Evolutionary conservation across 2,888 invertebrate species (phyloP).

Genomic region (Drosophila atroscutellata): DNA sequence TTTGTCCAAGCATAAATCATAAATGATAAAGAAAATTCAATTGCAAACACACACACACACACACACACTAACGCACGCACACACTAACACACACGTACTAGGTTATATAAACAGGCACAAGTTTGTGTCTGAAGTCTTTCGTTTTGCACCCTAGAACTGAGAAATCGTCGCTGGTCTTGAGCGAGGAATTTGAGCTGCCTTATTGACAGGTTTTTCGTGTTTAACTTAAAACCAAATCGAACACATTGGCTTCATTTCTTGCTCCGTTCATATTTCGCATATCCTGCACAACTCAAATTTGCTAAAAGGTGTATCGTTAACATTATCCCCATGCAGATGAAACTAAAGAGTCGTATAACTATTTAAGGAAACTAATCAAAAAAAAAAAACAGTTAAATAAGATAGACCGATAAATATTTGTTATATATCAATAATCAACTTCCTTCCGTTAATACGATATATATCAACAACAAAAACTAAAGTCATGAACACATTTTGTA

Average conservation of each 20-base stretch:
- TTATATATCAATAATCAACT: neutral
- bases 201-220: constrained; percentile 56
- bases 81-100: constrained; percentile 2
- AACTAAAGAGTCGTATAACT: neutral
- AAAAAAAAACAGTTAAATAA: neutral
- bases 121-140: constrained; percentile 67
- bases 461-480: neutral
- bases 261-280: constrained; percentile 9
- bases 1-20: constrained; percentile 5
- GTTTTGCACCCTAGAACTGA: constrained; percentile 33
- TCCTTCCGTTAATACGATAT: neutral
- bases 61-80: neutral
- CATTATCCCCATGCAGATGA: neutral
- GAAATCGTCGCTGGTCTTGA: constrained; percentile 28
- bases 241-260: constrained; percentile 21
- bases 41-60: neutral
- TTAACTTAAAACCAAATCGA: constrained; percentile 30
- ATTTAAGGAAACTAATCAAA: neutral
- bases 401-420: neutral
- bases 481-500: neutral
- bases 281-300: constrained; percentile 14
- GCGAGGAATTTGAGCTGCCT: constrained; percentile 12
- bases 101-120: constrained; percentile 29
- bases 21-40: constrained; percentile 4
- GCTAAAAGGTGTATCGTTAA: neutral